Evolutionary conservation across 2,797 vertebrate genomes (phyloP), one percentile per base, ranked within the genome.

Genomic region (Lutjanus argentimaculatus): DNA sequence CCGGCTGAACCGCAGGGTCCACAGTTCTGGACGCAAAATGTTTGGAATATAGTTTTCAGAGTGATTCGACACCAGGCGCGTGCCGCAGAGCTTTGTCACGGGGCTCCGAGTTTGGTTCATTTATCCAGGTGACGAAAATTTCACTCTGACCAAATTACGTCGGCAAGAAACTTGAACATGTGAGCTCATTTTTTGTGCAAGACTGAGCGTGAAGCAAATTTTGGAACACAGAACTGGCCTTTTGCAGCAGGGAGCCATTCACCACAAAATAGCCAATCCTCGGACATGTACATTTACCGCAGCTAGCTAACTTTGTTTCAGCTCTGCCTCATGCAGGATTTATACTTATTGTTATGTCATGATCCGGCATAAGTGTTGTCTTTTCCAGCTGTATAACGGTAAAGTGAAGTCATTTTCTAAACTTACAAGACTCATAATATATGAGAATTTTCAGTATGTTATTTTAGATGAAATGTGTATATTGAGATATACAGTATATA

Each of bases 1-100:
- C 8, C 67, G 43, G 79, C 43, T 59, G 68, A 71, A 84, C 48
- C 53, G 1, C 74, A 2, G 55, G 73, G 52, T 70, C 66, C 71
- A 30, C 49, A 76, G 76, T 80, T 71, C 59, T 21, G 69, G 19
- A 67, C 51, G 10, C 3, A 21, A 49, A 15, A 40, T 80, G 78
- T 70, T 69, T 51, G 53, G 51, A 62, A n/a, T 51, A 15, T 56
- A 19, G 6, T 71, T 73, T 77, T 68, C 43, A 59, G 55, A 45
- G 21, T 2, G 25, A 74, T 45, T 58, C 68, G 12, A 56, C 58
- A 62, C 13, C 67, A 55, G 46, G 2, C 16, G 4, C 57, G 61
- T 12, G 45, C 17, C 19, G n/a, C 12, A 8, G 7, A 22, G 66
- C 48, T 67, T 74, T 11, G 25, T 45, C n/a, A 48, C 19, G 52